Evolutionary conservation across 1,140 invertebrate genomes (phyloP), one percentile per base, ranked within the genome.

Genomic region (Pachypsylla venusta): DNA sequence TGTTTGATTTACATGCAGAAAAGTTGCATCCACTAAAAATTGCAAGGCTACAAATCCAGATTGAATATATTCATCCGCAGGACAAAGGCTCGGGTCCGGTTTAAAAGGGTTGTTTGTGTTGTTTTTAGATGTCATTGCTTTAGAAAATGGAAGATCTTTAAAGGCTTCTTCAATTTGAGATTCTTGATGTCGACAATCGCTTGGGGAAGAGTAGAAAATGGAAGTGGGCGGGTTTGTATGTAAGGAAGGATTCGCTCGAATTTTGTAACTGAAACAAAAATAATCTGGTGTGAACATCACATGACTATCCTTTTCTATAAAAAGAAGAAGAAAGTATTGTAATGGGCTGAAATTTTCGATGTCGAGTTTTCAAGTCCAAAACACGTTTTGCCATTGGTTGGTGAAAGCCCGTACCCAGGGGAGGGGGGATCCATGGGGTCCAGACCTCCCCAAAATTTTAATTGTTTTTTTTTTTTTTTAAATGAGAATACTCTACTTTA

Each of bases 11-110:
- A 48, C 42, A 5, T 48, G 16, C 42, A 19, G 22, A 48, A 10
- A 48, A n/a, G 42, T 48, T 22, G 7, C 42, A 69, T 87, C 83
- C 35, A 85, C 77, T 12, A 86, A 69, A 40, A 79, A 76, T 68
- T 87, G 83, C 57, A 87, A 66, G 1, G 81, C 81, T 56, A 85
- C 69, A 67, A 86, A 85, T n/a, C 82, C 82, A 1, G 82, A 83
- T 64, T 79, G 80, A 67, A 81, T 82, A 68, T 87, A 87, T 70
- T 83, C 79, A 64, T 85, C 81, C 1, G 81, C 81, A 1, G 83
- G 84, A 68, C 84, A 87, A 1, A 76, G 79, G 60, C 81, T 79
- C 22, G 53, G 54, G 22, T 0, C 80, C 80, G 0, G 77, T 74
- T 60, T 83, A 80, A 60, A 84, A 79, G 1, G 81, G 77, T 53